Percentiles rank a stretch among this genome's conserved stretches.
Evolutionary conservation across 2,113 vertebrate species (phyloP).

Genomic region (Salvelinus alpinus): DNA sequence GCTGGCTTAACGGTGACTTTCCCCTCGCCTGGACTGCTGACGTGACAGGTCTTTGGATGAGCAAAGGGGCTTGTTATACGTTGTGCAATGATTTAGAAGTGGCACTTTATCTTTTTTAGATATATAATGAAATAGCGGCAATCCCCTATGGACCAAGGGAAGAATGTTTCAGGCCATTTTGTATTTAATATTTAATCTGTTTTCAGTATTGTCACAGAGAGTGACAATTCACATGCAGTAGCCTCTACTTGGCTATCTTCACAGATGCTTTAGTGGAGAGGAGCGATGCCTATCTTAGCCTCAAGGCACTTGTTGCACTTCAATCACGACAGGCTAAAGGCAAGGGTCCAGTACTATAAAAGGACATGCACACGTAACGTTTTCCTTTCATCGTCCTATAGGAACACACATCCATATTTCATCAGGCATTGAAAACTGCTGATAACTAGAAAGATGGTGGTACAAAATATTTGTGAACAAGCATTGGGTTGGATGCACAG

Average conservation of each 20-base stretch:
- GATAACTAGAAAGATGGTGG: slow-evolving; percentile 22
- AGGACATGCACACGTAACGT: slow-evolving; percentile 8
- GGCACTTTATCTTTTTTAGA: slow-evolving; percentile 37
- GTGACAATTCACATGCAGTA: slow-evolving; percentile 19
- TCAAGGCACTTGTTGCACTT: slow-evolving; percentile 28
- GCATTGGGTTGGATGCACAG: background rate
- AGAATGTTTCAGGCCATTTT: slow-evolving; percentile 17
- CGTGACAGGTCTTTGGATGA: slow-evolving; percentile 35
- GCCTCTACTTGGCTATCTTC: background rate
- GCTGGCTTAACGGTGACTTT: slow-evolving; percentile 3
- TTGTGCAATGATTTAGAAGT: slow-evolving; percentile 48
- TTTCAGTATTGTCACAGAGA: slow-evolving; percentile 35
- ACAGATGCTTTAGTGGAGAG: background rate
- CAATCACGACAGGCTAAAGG: slow-evolving; percentile 13
- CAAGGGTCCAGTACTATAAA: slow-evolving; percentile 20
- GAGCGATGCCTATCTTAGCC: slow-evolving; percentile 18
- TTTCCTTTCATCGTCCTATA: slow-evolving; percentile 10
- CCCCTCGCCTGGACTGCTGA: slow-evolving; percentile 37
- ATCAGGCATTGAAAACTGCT: slow-evolving; percentile 40
- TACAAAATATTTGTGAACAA: background rate
- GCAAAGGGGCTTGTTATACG: slow-evolving; percentile 30
- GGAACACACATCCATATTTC: slow-evolving; percentile 63
- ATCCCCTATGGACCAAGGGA: slow-evolving; percentile 22
- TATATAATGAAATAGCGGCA: slow-evolving; percentile 37
- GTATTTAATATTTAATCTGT: slow-evolving; percentile 56